phyloP scores from a whole-genome alignment of 2,797 vertebrate genomes.

The Aythya fuligula region DNA sequence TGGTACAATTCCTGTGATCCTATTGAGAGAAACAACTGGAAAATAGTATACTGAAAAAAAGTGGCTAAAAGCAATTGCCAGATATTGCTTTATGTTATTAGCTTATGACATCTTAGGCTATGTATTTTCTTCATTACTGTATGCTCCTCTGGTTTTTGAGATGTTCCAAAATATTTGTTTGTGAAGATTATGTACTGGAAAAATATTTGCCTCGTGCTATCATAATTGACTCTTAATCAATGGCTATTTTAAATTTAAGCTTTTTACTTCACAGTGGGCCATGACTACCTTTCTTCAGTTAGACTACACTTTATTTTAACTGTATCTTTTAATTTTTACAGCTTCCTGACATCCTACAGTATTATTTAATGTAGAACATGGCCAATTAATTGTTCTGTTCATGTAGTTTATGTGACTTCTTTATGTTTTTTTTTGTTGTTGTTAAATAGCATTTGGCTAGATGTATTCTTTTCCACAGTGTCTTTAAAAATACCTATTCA shows the following conservation, averaged over 20 bases:
- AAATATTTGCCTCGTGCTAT: neutral
- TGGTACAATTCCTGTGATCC: neutral
- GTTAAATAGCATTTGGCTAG: neutral
- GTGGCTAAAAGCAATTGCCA: rapidly evolving
- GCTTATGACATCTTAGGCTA: neutral
- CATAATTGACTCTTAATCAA: neutral
- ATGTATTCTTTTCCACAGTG: neutral
- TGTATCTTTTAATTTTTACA: neutral
- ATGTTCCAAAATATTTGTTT: neutral
- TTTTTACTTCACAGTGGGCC: neutral
- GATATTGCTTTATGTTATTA: neutral
- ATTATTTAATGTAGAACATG: neutral
- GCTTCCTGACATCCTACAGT: neutral
- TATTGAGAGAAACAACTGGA: neutral
- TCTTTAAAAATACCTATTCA: neutral
- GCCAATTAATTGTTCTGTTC: neutral
- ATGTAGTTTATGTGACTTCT: neutral
- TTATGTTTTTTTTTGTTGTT: neutral
- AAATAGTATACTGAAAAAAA: neutral
- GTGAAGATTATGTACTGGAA: neutral
- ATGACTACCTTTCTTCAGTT: neutral
- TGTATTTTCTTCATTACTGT: neutral
- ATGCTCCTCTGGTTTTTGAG: neutral
- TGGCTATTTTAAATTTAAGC: neutral
- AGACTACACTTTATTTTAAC: neutral